Conservation (phyloP, 2,888 invertebrate genomes). For the Automeris io region DNA sequence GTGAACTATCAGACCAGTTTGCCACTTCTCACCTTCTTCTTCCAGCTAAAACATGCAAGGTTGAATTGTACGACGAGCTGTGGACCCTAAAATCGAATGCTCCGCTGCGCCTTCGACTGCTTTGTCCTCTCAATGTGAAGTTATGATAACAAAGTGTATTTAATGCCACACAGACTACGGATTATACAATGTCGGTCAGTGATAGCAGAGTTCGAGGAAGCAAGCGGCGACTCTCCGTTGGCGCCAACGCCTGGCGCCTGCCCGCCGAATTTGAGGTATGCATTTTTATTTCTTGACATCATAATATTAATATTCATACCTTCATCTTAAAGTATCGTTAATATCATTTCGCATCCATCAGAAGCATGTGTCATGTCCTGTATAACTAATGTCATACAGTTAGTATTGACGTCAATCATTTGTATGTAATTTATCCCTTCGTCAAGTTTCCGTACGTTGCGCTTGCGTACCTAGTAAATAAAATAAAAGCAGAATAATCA, state of each 20-base stretch:
- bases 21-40: too few relatives aligned
- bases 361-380: background rate
- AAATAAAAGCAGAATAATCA: background rate
- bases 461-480: conserved; percentile 1
- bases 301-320: conserved; percentile 46
- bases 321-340: conserved; percentile 11
- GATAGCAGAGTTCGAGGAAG: conserved; percentile 63
- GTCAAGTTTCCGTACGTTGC: background rate
- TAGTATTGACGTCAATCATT: conserved; percentile 1
- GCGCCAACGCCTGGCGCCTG: conserved; percentile 64
- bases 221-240: conserved; percentile 45
- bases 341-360: conserved; percentile 1
- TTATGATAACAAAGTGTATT: too few relatives aligned
- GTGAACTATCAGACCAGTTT: too few relatives aligned
- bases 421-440: conserved; percentile 1
- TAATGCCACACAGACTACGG: background rate
- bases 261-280: conserved; percentile 35
- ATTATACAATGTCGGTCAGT: conserved; percentile 36
- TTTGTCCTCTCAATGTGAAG: too few relatives aligned
- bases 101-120: too few relatives aligned
- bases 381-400: background rate
- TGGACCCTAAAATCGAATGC: too few relatives aligned
- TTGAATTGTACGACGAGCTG: too few relatives aligned
- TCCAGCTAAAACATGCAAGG: too few relatives aligned
- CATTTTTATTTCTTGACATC: conserved; percentile 43